These are phyloP conservation scores for Lepilemur ruficaudatus DNA, from an alignment of 2,797 vertebrate genomes.

Conservation along the genomic window DNA sequence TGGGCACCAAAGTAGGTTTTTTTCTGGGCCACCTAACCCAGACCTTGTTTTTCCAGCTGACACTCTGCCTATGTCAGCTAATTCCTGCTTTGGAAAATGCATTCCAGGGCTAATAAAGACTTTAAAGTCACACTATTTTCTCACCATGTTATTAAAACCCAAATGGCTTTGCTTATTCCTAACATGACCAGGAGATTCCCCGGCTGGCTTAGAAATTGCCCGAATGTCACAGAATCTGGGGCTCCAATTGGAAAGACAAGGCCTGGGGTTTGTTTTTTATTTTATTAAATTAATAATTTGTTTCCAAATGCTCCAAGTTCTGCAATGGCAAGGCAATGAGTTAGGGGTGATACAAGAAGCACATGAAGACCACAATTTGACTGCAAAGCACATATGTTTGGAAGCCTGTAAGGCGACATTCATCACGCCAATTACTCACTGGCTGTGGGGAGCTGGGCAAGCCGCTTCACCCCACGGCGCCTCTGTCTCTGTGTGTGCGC, in stretches of 20 bases:
- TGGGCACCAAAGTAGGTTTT: slow-evolving; percentile 84
- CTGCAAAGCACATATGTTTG: neutral
- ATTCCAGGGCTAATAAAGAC: slow-evolving; percentile 83
- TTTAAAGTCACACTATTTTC: slow-evolving; percentile 82
- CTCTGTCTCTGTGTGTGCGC: neutral
- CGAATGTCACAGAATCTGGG: neutral
- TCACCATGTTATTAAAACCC: slow-evolving; percentile 71
- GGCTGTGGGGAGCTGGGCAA: neutral
- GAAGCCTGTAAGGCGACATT: neutral
- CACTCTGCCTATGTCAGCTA: slow-evolving; percentile 84
- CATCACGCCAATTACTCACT: neutral
- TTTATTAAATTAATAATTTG: neutral
- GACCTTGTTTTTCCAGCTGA: slow-evolving; percentile 84
- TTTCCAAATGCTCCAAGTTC: neutral
- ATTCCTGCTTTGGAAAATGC: slow-evolving; percentile 84
- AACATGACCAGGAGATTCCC: neutral
- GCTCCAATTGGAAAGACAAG: neutral
- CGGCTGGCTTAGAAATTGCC: neutral
- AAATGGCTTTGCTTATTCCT: slow-evolving; percentile 38
- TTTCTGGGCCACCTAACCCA: slow-evolving; percentile 83
- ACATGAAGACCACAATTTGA: fast-evolving
- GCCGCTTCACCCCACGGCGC: neutral
- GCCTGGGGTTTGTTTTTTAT: neutral
- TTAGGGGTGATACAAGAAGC: neutral
- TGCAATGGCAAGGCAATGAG: neutral